Evolutionary conservation across 2,888 invertebrate species (phyloP), one percentile per base, ranked within the genome.

Genomic region (Lasioglossum oenotherae): DNA sequence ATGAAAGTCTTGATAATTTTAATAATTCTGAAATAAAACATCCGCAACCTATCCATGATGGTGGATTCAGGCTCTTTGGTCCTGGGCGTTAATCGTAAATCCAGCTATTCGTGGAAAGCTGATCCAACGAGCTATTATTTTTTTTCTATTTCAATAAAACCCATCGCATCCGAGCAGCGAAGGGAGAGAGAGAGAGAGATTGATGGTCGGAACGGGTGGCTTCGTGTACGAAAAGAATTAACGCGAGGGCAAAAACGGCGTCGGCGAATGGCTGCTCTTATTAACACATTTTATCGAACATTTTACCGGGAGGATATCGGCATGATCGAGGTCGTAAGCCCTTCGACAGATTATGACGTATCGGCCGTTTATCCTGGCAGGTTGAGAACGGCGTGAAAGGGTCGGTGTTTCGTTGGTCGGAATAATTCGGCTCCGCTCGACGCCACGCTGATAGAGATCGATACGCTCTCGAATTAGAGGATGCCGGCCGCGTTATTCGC

Each of bases 291-390:
- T 69, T 64, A 44, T 76, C 76, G 46, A 19, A 41, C 31, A 46
- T 35, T 44, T 46, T 23, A 23, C 12, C 12, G 4, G 23, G 8
- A 10, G n/a, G 23, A 23, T 31, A 10, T 64, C 38, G 23, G 49
- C 31, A 44, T 38, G 83, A 60, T 76, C 64, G 44, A 31, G 74
- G n/a, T 31, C n/a, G 57, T 67, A 83, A 83, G 74, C 69, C 76
- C 73, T 69, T 67, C 73, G 83, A 84, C 84, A 46, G 83, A 73
- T 83, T 74, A 84, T 78, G 78, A 84, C 84, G 78, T 49, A 77
- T 84, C 84, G 84, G 23, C 38, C 67, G 85, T 73, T 77, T 72
- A 84, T 75, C 64, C 64, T 64, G 64, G 64, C 31, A 64, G 64
- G 64, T 53, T 35, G 12, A 23, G 64, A 64, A 44, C 44, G 38